These are phyloP conservation scores for Mus musculus DNA, from an alignment of 2,113 vertebrate species.

Conservation along the genomic window GRCm39 chr10:114283501-114284000, in stretches of 20 bases:
- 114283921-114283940: slow-evolving; percentile 81
- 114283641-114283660: slow-evolving; percentile 77
- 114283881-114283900: slow-evolving; percentile 65
- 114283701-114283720: slow-evolving; percentile 86
- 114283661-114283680: slow-evolving; percentile 83
- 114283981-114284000: slow-evolving; percentile 74
- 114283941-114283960: slow-evolving; percentile 67
- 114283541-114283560: slow-evolving; percentile 20
- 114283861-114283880: slow-evolving; percentile 71
- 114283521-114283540: slow-evolving; percentile 11
- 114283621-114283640: slow-evolving; percentile 81
- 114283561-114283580: slow-evolving; percentile 28
- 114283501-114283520: slow-evolving; percentile 56
- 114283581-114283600: slow-evolving; percentile 76
- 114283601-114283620: slow-evolving; percentile 77
- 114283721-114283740: slow-evolving; percentile 79
- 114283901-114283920: slow-evolving; percentile 73
- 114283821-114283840: slow-evolving; percentile 75
- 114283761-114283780: slow-evolving; percentile 75
- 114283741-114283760: slow-evolving; percentile 81
- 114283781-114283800: slow-evolving; percentile 58
- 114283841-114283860: slow-evolving; percentile 48
- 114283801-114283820: slow-evolving; percentile 54
- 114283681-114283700: slow-evolving; percentile 82
- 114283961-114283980: slow-evolving; percentile 55